Evolutionary conservation across 1,140 invertebrate species (phyloP), one percentile per base, ranked within the genome.

Genomic region (Marisa cornuarietis): DNA sequence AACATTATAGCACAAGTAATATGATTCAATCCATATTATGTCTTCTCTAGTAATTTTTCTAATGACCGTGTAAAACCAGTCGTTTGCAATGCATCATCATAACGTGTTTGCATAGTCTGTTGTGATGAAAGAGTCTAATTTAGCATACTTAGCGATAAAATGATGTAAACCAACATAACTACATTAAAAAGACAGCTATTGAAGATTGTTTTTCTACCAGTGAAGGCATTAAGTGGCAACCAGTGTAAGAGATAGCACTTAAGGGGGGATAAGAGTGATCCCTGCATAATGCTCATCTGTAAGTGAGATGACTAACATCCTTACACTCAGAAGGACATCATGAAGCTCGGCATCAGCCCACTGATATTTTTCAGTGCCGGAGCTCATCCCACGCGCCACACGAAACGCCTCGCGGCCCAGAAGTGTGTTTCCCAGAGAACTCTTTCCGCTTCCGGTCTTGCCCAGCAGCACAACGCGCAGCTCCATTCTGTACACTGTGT

Each of bases 301-400:
- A n/a, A 63, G 18, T 2, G n/a, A 20, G 62, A 63, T 3, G 62
- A 63, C n/a, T 2, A 63, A 0, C 3, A 63, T 18, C 18, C 71
- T 51, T 51, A 76, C 74, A 61, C 66, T 61, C 18, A 76, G 42
- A 8, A 9, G n/a, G 11, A 51, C 14, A 63, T n/a, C 74, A 0
- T 8, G n/a, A 5, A 54, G 24, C 42, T 76, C 26, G 14, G 24
- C 31, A n/a, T 76, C 26, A 16, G 74, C 61, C 51, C 52, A 58
- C 62, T 76, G 74, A 42, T 61, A 76, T 51, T n/a, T 65, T 18
- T 76, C 74, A 22, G 74, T 76, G 24, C 74, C 62, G 24, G 74
- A 76, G 8, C 26, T 22, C 62, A 76, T 26, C 20, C 74, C 74
- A 11, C 74, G 24, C 11, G 52, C 61, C 58, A 76, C 74, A 10